Conservation (phyloP, 1,140 invertebrate species). For the Hyposmocoma kahamanoa region DNA sequence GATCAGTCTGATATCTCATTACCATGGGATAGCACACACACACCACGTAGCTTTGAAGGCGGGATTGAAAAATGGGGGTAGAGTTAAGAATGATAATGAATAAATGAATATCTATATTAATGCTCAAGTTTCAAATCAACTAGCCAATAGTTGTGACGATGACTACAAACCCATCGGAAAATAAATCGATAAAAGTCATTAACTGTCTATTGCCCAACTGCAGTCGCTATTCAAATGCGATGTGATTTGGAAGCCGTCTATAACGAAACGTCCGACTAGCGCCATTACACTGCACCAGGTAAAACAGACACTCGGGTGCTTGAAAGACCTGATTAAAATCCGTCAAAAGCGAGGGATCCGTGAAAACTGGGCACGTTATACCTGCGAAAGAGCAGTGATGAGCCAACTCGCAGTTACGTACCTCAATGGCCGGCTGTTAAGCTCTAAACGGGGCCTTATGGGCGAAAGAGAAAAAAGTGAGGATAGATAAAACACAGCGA, state of each 20-base stretch:
- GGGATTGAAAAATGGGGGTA: too few species aligned
- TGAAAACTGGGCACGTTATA: constrained; percentile 29
- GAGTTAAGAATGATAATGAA: too few species aligned
- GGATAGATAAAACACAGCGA: constrained; percentile 28
- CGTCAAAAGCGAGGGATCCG: constrained; percentile 14
- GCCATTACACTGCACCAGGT: constrained; percentile 32
- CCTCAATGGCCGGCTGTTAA: constrained; percentile 52
- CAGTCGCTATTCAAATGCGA: constrained; percentile 48
- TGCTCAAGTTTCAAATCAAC: too few species aligned
- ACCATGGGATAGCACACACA: too few species aligned
- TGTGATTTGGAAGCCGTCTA: constrained; percentile 49
- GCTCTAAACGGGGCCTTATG: constrained; percentile 41
- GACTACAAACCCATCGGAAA: too few species aligned
- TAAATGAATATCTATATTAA: too few species aligned
- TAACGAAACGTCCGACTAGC: constrained; percentile 26
- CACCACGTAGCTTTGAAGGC: too few species aligned
- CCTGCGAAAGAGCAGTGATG: constrained; percentile 41
- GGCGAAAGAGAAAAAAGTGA: constrained; percentile 28
- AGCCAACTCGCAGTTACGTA: constrained; percentile 46
- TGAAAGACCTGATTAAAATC: constrained; percentile 15
- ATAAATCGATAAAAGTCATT: constrained; percentile 33
- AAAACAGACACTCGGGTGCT: constrained; percentile 17
- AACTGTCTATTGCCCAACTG: constrained; percentile 33
- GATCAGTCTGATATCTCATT: too few species aligned
- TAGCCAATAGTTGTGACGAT: too few species aligned